Conservation (phyloP, 2,888 invertebrate genomes). For the Pristionchus japonicus region DNA sequence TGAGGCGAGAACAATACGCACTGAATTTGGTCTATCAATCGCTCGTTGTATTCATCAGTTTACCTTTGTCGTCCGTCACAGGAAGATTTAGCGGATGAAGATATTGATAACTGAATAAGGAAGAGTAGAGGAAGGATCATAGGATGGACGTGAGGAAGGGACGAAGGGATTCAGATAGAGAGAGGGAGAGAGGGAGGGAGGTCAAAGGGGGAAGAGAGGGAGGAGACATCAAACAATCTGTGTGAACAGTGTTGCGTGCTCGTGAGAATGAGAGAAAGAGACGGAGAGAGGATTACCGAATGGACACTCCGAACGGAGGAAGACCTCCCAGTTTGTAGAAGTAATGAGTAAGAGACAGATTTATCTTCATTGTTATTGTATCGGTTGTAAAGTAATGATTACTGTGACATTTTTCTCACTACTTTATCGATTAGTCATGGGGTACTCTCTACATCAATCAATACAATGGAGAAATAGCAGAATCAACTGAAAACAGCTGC, state of each 20-base stretch:
- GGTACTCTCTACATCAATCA: neutral
- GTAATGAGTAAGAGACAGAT: neutral
- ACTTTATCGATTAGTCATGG: neutral
- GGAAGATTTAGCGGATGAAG: neutral
- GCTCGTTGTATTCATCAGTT: neutral
- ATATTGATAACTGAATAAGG: constrained; percentile 6
- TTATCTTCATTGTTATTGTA: neutral
- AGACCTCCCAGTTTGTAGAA: neutral
- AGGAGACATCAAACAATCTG: constrained; percentile 46
- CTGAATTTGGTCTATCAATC: neutral
- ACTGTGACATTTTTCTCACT: neutral
- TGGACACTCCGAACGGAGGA: neutral
- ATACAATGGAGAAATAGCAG: neutral
- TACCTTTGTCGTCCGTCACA: neutral
- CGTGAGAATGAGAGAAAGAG: constrained; percentile 45
- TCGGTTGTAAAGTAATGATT: neutral
- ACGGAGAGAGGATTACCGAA: constrained; percentile 11
- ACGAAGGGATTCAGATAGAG: constrained; percentile 33
- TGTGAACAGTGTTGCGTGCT: constrained; percentile 45
- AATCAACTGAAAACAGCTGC: neutral
- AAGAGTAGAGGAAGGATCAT: constrained; percentile 22
- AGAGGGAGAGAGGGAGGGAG: constrained; percentile 16
- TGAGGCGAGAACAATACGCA: neutral
- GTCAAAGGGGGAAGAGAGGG: constrained; percentile 37
- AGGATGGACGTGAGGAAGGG: constrained; percentile 38